A percentile compares a stretch with the other conserved stretches of the same genome.
These are phyloP conservation scores for Trissolcus japonicus DNA, from an alignment of 2,888 invertebrate species.

Conservation along the genomic window DNA sequence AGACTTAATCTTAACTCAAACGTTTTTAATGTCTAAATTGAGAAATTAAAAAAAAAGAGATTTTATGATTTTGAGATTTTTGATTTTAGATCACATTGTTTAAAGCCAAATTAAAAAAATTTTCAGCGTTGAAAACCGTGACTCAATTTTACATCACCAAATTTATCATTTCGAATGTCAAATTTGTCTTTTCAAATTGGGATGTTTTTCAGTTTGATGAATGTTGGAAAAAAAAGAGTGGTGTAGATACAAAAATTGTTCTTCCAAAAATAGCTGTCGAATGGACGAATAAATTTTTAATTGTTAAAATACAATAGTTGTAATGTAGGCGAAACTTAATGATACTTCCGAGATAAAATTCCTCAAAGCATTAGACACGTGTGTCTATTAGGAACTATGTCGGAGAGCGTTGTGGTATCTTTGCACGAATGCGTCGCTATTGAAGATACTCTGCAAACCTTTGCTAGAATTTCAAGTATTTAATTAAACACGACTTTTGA, in stretches of 20 bases:
- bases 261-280: not conserved
- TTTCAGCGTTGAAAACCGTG: too few species aligned
- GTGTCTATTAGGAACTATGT: slow-evolving; percentile 34
- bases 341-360: slow-evolving; percentile 30
- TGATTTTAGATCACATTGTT: too few species aligned
- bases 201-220: not conserved
- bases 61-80: too few species aligned
- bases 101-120: too few species aligned
- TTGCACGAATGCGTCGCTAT: slow-evolving; percentile 19
- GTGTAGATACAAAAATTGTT: not conserved
- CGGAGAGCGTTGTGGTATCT: slow-evolving; percentile 13
- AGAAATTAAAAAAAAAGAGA: too few species aligned
- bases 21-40: too few species aligned
- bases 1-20: too few species aligned
- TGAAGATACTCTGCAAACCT: slow-evolving; percentile 13
- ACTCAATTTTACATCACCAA: too few species aligned
- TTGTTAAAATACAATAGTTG: not conserved
- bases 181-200: not conserved
- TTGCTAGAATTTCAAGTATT: not conserved
- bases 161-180: not conserved
- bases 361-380: slow-evolving; percentile 20
- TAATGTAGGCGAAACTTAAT: slow-evolving; percentile 18
- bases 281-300: not conserved
- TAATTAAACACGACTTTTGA: not conserved
- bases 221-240: not conserved